phyloP scores from a whole-genome alignment of 2,888 invertebrate genomes.

The Acanthacorydalis orientalis region DNA sequence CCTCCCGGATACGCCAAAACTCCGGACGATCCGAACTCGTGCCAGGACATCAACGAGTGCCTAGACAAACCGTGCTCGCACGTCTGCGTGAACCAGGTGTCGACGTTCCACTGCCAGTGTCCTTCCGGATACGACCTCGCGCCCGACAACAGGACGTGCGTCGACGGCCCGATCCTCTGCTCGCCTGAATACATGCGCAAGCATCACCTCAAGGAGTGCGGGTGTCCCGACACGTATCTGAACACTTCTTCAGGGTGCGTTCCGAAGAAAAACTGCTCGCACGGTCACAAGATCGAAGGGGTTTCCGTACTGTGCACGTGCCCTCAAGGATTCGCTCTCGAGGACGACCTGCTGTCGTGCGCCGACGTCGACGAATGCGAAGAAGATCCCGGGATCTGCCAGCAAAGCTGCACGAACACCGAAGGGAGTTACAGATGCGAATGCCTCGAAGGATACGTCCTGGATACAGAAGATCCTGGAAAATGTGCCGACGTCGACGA shows the following conservation, averaged over 20 bases:
- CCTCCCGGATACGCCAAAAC: constrained; percentile 24
- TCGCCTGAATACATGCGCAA: too few relatives aligned
- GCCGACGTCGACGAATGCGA: constrained; percentile 26
- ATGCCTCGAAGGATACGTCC: constrained; percentile 32
- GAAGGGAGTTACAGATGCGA: constrained; percentile 36
- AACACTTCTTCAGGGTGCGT: too few relatives aligned
- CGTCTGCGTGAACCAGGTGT: constrained; percentile 40
- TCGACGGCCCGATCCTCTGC: constrained; percentile 19
- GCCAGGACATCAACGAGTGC: constrained; percentile 32
- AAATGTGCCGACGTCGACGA: constrained; percentile 24
- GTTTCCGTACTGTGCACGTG: constrained; percentile 23
- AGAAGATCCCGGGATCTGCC: constrained; percentile 27
- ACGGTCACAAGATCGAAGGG: constrained; percentile 18
- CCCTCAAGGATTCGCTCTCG: constrained; percentile 18
- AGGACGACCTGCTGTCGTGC: constrained; percentile 13
- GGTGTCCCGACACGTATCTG: too few relatives aligned
- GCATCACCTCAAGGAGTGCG: too few relatives aligned
- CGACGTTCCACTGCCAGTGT: constrained; percentile 42
- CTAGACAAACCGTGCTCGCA: constrained; percentile 28
- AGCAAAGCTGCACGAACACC: constrained; percentile 33
- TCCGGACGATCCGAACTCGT: constrained; percentile 22
- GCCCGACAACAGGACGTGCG: constrained; percentile 23
- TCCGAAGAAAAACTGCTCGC: constrained; percentile 8
- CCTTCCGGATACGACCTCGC: constrained; percentile 28
- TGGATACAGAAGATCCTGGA: constrained; percentile 17